These are phyloP conservation scores for Apteryx owenii DNA, from an alignment of 2,113 vertebrate genomes.

Conservation along the genomic window DNA sequence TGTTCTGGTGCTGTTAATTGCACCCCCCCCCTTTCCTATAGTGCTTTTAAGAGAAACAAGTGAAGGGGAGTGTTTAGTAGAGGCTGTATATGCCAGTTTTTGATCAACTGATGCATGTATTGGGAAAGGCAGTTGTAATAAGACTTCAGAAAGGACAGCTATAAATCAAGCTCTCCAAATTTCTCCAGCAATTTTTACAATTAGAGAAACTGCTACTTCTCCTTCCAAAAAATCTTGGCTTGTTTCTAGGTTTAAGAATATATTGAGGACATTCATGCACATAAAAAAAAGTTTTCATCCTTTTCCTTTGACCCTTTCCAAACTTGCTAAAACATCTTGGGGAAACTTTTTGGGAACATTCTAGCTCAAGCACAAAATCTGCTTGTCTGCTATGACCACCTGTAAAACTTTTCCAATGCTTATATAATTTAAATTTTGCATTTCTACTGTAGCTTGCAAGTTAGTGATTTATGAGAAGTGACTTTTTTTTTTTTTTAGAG, in stretches of 20 bases:
- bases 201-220: background rate
- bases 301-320: background rate
- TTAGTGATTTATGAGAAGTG: background rate
- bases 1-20: background rate
- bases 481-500: background rate
- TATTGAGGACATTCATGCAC: background rate
- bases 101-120: no score
- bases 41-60: background rate
- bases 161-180: background rate
- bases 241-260: background rate
- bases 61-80: background rate
- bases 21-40: fast-evolving
- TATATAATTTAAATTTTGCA: background rate
- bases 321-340: background rate
- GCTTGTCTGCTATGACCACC: background rate
- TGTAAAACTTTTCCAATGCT: background rate
- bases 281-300: background rate
- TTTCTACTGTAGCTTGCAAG: background rate
- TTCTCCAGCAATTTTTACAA: background rate
- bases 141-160: background rate
- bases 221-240: background rate
- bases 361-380: background rate
- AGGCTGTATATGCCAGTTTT: background rate
- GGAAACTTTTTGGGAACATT: background rate
- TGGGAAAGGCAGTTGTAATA: background rate